A percentile compares a stretch with the other conserved stretches of the same genome.
phyloP scores from a whole-genome alignment of 1,140 invertebrate species.

The Tetramorium parvispinum region DNA sequence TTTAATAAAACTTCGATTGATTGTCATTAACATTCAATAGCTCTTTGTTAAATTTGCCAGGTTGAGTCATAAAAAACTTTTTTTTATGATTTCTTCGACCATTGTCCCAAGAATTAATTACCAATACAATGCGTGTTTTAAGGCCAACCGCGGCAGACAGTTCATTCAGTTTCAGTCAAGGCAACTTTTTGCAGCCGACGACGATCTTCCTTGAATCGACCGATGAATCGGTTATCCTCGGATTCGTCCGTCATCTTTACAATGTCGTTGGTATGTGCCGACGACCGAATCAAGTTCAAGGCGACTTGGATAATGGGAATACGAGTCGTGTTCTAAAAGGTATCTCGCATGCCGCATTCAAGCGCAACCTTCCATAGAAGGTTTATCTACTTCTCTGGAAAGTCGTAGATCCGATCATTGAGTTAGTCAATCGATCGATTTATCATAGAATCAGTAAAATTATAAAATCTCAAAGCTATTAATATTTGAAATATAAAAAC shows the following conservation, averaged over 20 bases:
- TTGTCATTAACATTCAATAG: not conserved
- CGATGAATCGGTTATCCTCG: conserved; percentile 22
- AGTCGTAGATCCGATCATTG: conserved; percentile 54
- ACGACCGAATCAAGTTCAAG: conserved; percentile 77
- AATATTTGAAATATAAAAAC: not conserved
- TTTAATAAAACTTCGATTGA: not conserved
- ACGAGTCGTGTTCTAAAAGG: conserved; percentile 65
- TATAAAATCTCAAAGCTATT: not conserved
- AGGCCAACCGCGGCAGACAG: not conserved
- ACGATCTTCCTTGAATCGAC: conserved; percentile 13
- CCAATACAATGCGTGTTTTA: not conserved
- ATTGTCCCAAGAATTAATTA: not conserved
- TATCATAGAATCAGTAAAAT: conserved; percentile 45
- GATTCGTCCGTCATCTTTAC: conserved; percentile 27
- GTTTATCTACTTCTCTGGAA: conserved; percentile 65
- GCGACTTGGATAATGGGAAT: conserved; percentile 74
- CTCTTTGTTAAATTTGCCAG: not conserved
- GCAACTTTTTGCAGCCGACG: conserved; percentile 25
- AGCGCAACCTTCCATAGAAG: conserved; percentile 77
- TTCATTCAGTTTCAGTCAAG: conserved; percentile 28
- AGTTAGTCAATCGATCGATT: conserved; percentile 69
- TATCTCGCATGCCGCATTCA: conserved; percentile 67
- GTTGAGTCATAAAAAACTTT: not conserved
- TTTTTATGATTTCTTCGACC: not conserved
- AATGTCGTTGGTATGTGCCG: conserved; percentile 34